A percentile compares a stretch with the other conserved stretches of the same genome.
Evolutionary conservation across 2,888 invertebrate genomes (phyloP).

Genomic region (Agelastica alni): DNA sequence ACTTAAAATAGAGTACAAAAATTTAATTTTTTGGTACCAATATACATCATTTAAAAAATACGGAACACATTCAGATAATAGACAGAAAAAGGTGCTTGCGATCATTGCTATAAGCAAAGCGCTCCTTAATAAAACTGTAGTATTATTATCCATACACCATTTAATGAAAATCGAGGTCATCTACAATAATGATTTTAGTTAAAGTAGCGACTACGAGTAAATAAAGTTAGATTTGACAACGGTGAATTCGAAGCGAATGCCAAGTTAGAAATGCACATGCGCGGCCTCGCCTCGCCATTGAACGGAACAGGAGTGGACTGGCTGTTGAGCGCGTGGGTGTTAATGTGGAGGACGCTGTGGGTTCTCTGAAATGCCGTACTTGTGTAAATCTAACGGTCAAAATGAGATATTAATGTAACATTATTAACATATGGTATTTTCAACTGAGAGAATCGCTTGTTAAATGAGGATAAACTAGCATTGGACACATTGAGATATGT

Average conservation of each 20-base stretch:
- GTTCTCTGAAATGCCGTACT: conserved; percentile 25
- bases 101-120: too few relatives aligned
- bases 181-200: too few relatives aligned
- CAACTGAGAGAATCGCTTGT: conserved; percentile 14
- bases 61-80: too few relatives aligned
- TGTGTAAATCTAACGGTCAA: conserved; percentile 25
- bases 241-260: conserved; percentile 65
- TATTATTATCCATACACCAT: too few relatives aligned
- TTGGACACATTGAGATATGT: conserved; percentile 15
- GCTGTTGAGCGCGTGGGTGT: conserved; percentile 26
- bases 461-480: conserved; percentile 9
- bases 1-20: too few relatives aligned
- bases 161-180: too few relatives aligned
- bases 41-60: too few relatives aligned
- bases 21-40: too few relatives aligned
- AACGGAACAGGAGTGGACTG: conserved; percentile 30
- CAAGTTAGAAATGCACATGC: conserved; percentile 54
- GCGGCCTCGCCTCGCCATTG: conserved; percentile 56
- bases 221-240: too few relatives aligned
- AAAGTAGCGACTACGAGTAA: too few relatives aligned
- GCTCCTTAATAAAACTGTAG: too few relatives aligned
- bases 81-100: too few relatives aligned
- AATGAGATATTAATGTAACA: conserved; percentile 20
- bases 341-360: conserved; percentile 24
- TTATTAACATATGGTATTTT: conserved; percentile 23